These are phyloP conservation scores for Gobio gobio DNA, from an alignment of 2,113 vertebrate genomes.

Conservation along the genomic window DNA sequence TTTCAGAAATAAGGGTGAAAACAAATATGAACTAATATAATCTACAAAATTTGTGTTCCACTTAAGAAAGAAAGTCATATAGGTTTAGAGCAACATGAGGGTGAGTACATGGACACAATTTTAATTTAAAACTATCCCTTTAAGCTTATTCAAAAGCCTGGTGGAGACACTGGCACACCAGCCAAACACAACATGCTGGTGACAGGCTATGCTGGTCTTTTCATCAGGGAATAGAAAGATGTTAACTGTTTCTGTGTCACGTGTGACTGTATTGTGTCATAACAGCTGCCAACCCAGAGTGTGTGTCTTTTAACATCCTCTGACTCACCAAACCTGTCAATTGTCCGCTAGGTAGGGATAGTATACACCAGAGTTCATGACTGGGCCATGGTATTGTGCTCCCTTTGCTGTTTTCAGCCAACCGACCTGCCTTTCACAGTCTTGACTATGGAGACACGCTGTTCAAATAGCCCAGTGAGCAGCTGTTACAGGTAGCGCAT, in stretches of 20 bases:
- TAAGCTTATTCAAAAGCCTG: background rate
- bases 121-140: background rate
- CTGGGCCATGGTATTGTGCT: constrained; percentile 19
- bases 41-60: background rate
- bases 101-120: background rate
- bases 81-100: background rate
- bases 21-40: background rate
- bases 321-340: constrained; percentile 53
- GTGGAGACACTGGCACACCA: background rate
- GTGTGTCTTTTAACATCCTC: constrained; percentile 52
- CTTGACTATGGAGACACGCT: constrained; percentile 29
- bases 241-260: constrained; percentile 30
- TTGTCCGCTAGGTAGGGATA: constrained; percentile 18
- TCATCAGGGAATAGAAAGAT: constrained; percentile 44
- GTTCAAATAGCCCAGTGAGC: constrained; percentile 43
- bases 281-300: constrained; percentile 56
- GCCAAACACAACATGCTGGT: background rate
- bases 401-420: constrained; percentile 7
- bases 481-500: constrained; percentile 37
- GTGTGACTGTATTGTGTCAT: constrained; percentile 50
- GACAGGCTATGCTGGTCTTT: constrained; percentile 14
- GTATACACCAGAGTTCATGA: constrained; percentile 33
- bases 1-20: background rate
- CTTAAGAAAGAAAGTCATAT: background rate
- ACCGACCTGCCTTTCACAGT: constrained; percentile 36